Conservation (phyloP, 2,113 vertebrate genomes). For the Prionailurus bengalensis region DNA sequence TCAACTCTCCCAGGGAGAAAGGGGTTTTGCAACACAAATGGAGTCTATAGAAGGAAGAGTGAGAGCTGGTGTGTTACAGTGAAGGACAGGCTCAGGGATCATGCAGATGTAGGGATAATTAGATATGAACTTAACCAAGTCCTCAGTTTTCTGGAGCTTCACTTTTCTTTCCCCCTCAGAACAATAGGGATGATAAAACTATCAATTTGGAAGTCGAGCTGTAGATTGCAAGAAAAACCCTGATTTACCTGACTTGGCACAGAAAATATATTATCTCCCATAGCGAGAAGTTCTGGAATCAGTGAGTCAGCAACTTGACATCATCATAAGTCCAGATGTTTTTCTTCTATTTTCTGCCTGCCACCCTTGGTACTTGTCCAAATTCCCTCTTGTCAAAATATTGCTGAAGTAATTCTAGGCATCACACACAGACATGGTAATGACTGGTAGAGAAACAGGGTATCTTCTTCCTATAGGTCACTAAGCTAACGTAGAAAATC, state of each 20-base stretch:
- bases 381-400: neutral
- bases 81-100: neutral
- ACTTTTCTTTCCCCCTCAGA: neutral
- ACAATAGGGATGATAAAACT: neutral
- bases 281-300: neutral
- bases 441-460: neutral
- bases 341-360: neutral
- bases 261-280: neutral
- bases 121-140: neutral
- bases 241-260: neutral
- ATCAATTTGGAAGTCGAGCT: neutral
- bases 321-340: neutral
- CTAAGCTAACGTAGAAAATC: neutral
- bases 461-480: neutral
- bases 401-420: neutral
- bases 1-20: neutral
- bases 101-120: neutral
- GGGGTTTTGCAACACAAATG: neutral
- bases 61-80: neutral
- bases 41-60: neutral
- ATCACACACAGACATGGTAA: neutral
- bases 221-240: neutral
- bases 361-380: neutral
- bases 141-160: neutral
- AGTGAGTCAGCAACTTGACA: neutral